Conservation (phyloP, 1,140 invertebrate genomes). For the Solenopsis fugax region DNA sequence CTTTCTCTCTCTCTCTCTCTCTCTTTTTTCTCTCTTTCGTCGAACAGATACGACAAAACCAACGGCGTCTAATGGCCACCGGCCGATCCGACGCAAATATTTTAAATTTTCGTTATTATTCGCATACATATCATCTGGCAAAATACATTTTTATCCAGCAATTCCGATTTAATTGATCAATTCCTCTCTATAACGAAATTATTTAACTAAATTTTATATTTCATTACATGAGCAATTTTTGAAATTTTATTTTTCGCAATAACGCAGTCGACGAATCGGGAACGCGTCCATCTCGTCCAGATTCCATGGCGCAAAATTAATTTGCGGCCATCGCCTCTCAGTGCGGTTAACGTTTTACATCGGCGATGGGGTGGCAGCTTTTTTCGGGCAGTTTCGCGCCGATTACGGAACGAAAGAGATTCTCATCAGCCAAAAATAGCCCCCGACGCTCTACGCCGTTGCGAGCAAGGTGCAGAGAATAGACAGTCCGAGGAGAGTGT, state of each 20-base stretch:
- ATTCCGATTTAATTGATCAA: slow-evolving; percentile 53
- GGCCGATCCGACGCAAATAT: not conserved
- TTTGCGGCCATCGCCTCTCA: slow-evolving; percentile 40
- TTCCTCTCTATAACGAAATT: slow-evolving; percentile 23
- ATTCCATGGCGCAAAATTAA: slow-evolving; percentile 55
- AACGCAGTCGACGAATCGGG: slow-evolving; percentile 44
- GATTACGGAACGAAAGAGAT: slow-evolving; percentile 1
- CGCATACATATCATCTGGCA: not conserved
- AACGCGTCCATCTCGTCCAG: slow-evolving; percentile 35
- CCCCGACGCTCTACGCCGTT: slow-evolving; percentile 73
- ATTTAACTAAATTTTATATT: slow-evolving; percentile 61
- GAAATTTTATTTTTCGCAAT: slow-evolving; percentile 54
- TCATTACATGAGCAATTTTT: slow-evolving; percentile 49
- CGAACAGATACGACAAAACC: slow-evolving; percentile 25
- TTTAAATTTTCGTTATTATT: slow-evolving; percentile 25
- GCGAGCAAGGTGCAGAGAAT: slow-evolving; percentile 71
- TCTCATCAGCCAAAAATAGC: slow-evolving; percentile 29
- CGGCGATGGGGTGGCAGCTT: not conserved
- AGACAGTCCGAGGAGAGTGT: slow-evolving; percentile 76
- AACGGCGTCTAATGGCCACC: slow-evolving; percentile 39
- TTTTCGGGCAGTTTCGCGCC: slow-evolving; percentile 15
- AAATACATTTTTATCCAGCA: slow-evolving; percentile 47
- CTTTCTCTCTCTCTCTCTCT: slow-evolving; percentile 16
- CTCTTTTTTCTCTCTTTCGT: slow-evolving; percentile 42
- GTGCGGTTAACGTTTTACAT: slow-evolving; percentile 21